Evolutionary conservation across 2,797 vertebrate species (phyloP), one percentile per base, ranked within the genome.

Genomic region (Orientallactaga sibirica): DNA sequence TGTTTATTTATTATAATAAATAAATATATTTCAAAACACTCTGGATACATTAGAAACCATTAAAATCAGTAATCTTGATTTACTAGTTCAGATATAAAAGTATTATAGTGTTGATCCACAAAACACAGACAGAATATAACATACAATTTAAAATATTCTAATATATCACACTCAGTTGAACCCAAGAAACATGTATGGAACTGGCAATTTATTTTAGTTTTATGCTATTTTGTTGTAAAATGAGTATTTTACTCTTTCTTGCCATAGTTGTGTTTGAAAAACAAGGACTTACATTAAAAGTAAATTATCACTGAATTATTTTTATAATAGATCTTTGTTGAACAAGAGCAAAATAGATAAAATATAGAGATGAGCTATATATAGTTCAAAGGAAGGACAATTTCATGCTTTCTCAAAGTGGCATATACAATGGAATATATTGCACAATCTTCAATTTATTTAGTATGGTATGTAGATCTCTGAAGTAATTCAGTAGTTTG

Each of bases 341-440:
- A 25, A 61, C 86, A 55, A 33, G n/a, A 74, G 1, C 3, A 67
- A 62, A 58, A 58, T 16, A 58, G 12, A 4, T 33, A 37, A 58
- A 70, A 66, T 3, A 16, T 48, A 87, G 4, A 7, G 9, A 37
- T 9, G 43, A 0, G 1, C 0, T 29, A 27, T 37, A 75, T n/a
- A 74, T 1, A 93, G 4, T 24, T 12, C 3, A 90, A 77, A 37
- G 3, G 5, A 19, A 29, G 7, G 0, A n/a, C 22, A 43, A 33
- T 67, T 70, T 41, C 24, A 37, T 91, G 2, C 52, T n/a, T 61
- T 61, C 29, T 67, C 8, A 41, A 76, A 43, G 3, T 55, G 3
- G 41, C 41, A 14, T 64, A 33, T 29, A 14, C 1, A 67, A 74
- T 92, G 16, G 3, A 88, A 71, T 16, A 12, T 52, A 52, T 52